Base-by-base conservation (phyloP, 2,113 vertebrate species). In the Cebus imitator region DNA sequence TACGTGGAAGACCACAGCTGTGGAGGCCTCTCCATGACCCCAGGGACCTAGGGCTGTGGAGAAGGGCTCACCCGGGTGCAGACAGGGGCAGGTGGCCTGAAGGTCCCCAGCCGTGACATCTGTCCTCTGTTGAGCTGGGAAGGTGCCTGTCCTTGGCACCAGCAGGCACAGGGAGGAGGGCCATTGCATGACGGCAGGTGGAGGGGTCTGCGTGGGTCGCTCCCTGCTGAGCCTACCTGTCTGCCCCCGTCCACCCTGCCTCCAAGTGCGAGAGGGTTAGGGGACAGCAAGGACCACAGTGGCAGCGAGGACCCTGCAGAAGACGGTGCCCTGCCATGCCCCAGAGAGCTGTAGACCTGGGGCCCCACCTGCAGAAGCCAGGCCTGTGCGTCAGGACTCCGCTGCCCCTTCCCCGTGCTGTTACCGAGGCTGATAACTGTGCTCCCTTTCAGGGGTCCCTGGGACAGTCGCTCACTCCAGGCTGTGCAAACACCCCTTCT, bases 371-470 rank as follows among this genome's bases (percentile, higher is more conserved):
- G 35, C 25, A 35, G 70, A 7, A 50, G 70, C 91, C 70, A 6
- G 40, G 35, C 23, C 35, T 8, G 20, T 21, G 6, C 1, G 32
- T 25, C 30, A 17, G 81, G 61, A 21, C 10, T 0, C 43, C 14
- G 23, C 5, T 10, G 4, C 18, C 94, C 72, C 75, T 84, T 94
- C 68, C 96, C 75, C 86, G 73, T 81, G 81, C 96, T 97, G 78
- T 81, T 95, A 96, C 70, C 20, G 0, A 72, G n/a, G 70, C 66
- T 70, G 17, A 20, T n/a, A 8, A 35, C 30, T 35, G 32, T n/a
- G 95, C 9, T 20, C 70, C 93, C 82, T 48, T 58, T 85, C 96
- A 98, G 98, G 98, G 97, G 92, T 97, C 98, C 98, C 97, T 27
- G 50, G 50, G n/a, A n/a, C 4, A 20, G 20, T 21, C 4, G 11